Base-by-base conservation (phyloP, 2,888 invertebrate species). In the Anorthoa munda region DNA sequence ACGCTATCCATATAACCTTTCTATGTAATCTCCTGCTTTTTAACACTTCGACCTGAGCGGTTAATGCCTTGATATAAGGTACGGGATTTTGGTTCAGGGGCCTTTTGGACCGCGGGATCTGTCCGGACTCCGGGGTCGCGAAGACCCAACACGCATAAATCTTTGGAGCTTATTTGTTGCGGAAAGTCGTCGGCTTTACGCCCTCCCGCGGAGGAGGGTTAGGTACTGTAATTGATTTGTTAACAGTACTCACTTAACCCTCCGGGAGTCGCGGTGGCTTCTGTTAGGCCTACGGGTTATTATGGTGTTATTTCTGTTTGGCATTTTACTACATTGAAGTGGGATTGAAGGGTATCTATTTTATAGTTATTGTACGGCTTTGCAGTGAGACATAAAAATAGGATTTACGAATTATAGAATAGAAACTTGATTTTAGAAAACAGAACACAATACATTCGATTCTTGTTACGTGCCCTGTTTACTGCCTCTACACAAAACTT, bases 31-130 rank as follows among this genome's bases (percentile, higher is more conserved):
- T 59, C 26, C 68, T 66, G 66, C 59, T 83, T 81, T 81, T 83
- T 79, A 79, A 82, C 79, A 79, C 69, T 79, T 82, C 69, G 86
- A 80, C 85, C 73, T 87, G 85, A 90, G 86, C 87, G 81, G 66
- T 85, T 90, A 90, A 90, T 88, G 81, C 91, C 87, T 75, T 90
- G 91, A 91, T 91, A 90, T 90, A 90, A 90, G 89, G 90, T 83
- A 73, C 78, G 86, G 85, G 87, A 85, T 88, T 90, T 89, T 90
- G 87, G 88, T 88, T 87, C 84, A 83, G 77, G 83, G 70, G 61
- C 58, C 72, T 72, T 75, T 72, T 55, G 81, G 81, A 83, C 79
- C 79, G 78, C 81, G 81, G 67, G 70, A 80, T 80, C 81, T 78
- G 58, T 77, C 68, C 74, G 73, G 73, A 63, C 55, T 75, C 69